Base-by-base conservation (phyloP, 1,140 invertebrate species). In the Campodea augens region DNA sequence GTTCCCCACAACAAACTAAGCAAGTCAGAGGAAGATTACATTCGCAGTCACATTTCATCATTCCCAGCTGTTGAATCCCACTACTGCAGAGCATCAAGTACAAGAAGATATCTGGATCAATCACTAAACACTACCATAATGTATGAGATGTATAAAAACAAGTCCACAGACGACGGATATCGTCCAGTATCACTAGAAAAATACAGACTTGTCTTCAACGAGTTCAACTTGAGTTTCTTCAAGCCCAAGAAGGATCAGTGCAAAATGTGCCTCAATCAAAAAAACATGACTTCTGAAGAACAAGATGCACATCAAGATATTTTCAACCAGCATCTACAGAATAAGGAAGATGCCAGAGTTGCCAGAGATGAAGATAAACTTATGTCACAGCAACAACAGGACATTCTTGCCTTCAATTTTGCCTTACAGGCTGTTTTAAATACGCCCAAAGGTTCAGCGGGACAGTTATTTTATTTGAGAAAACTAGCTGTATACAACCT, bases 401-500 rank as follows among this genome's bases (percentile, higher is more conserved):
- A 19, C 41, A 42, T n/a, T 22, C 12, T 13, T 19, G 41, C 41
- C 20, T 39, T 19, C 24, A 42, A 42, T 42, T n/a, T 42, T 42
- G 41, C 13, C 24, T 24, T 42, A 22, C 41, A 42, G 41, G 22
- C n/a, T 21, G 41, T 42, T 12, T 22, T 42, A 12, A 18, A 42
- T 12, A 24, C 13, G n/a, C 41, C 41, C 12, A 42, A 42, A 22
- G n/a, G n/a, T 10, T n/a, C 13, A 22, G 41, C 24, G 13, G 41
- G 41, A 42, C 24, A 7, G 23, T 25, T 58, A 22, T 56, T 54
- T 45, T 65, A 64, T 48, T 58, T 57, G 46, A 55, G 54, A 20
- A 68, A 66, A 47, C 40, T 69, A 27, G 52, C 55, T 36, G 51
- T 59, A 15, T 62, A 60, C 38, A 68, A 68, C 53, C 62, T 64